A percentile compares a stretch with the other conserved stretches of the same genome.
These are phyloP conservation scores for Rhinoptilus africanus DNA, from an alignment of 2,113 vertebrate genomes.

Conservation along the genomic window DNA sequence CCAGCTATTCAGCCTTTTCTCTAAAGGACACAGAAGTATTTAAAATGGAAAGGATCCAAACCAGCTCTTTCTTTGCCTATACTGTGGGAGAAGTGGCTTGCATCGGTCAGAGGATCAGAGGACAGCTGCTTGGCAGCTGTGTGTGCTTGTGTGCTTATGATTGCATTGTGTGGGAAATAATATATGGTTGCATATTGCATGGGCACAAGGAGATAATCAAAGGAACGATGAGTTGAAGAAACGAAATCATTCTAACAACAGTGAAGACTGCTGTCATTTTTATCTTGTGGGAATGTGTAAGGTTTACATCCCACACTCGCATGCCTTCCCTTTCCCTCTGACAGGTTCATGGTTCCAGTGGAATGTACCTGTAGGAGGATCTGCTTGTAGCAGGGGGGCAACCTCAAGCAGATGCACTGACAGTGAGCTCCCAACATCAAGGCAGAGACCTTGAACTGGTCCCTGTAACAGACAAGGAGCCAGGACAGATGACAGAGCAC, in stretches of 20 bases:
- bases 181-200: not conserved
- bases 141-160: not conserved
- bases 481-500: not conserved
- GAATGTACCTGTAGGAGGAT: constrained; percentile 35
- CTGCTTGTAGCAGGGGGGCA: not conserved
- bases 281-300: constrained; percentile 23
- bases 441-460: not conserved
- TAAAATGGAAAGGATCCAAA: not conserved
- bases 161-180: not conserved
- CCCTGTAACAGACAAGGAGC: not conserved
- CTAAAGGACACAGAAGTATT: not conserved
- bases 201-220: not conserved
- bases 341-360: not conserved
- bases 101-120: not conserved
- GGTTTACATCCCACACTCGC: not conserved
- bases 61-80: not conserved
- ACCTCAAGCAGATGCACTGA: not conserved
- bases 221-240: not conserved
- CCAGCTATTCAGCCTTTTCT: not conserved
- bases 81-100: not conserved
- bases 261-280: not conserved
- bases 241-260: not conserved
- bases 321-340: not conserved
- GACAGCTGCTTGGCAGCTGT: not conserved
- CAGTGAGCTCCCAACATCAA: not conserved